Conservation (phyloP, 2,113 vertebrate genomes). For the Pteruthius melanotis region DNA sequence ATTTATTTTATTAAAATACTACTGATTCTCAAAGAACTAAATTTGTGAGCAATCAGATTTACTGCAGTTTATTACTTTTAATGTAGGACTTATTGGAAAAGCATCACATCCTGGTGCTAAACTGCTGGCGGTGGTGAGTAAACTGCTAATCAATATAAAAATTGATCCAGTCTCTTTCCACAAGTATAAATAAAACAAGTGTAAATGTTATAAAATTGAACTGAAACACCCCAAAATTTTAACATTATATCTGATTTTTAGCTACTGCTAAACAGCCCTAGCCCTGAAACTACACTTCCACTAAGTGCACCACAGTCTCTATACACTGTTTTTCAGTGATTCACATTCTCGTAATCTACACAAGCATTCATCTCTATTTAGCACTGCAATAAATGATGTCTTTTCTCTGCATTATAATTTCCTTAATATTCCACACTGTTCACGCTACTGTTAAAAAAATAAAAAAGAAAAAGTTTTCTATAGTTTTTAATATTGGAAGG, state of each 20-base stretch:
- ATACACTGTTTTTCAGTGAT: not conserved
- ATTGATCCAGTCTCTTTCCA: not conserved
- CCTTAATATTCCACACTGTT: not conserved
- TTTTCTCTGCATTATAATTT: not conserved
- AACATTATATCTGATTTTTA: not conserved
- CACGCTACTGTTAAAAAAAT: not conserved
- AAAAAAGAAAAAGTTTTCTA: not conserved
- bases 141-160: not conserved
- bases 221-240: not conserved
- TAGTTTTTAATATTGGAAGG: not conserved
- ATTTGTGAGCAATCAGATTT: not conserved
- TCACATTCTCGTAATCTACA: not conserved
- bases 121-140: not conserved
- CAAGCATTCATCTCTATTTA: not conserved
- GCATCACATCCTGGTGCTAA: not conserved
- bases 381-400: not conserved
- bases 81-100: not conserved
- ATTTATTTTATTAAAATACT: not conserved
- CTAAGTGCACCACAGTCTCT: not conserved
- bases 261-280: not conserved
- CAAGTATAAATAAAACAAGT: not conserved
- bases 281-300: not conserved
- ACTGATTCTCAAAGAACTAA: not conserved
- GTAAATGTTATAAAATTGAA: not conserved
- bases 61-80: not conserved